Evolutionary conservation across 2,113 vertebrate genomes (phyloP), one percentile per base, ranked within the genome.

Genomic region (Mastomys natalensis): DNA sequence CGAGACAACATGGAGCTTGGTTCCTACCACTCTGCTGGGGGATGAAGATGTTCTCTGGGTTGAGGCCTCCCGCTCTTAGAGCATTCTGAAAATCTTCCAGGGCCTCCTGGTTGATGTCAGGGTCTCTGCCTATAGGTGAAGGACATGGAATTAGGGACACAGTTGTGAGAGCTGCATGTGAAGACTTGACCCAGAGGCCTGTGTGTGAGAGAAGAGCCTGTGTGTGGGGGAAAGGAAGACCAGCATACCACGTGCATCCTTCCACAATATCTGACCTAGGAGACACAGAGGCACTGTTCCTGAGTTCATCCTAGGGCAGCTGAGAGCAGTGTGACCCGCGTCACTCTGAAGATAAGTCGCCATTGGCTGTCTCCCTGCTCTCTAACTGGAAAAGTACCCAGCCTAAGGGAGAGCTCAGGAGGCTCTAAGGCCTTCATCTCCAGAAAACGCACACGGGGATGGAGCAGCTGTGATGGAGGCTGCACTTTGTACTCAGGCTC

Each of bases 21-120:
- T 78, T 45, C 84, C 62, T 78, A 93, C 92, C 92, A 5, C 17
- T 87, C 62, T 78, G 92, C 24, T 10, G 31, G 43, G 87, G 93
- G 66, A 94, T 84, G 93, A 73, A 5, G 77, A 89, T 89, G 66
- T 4, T 43, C 24, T 64, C 37, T 2, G 62, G 2, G 29, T 68
- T 29, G 19, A 93, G 85, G 29, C 85, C 92, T 80, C 13, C 43
- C 31, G 48, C 17, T n/a, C 31, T 53, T 21, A 29, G 19, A 17
- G 17, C 66, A 10, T 76, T 66, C 68, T 55, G 17, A 29, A 94
- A 89, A 11, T 94, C 87, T 48, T 53, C 11, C 87, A 94, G 58
- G 26, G 93, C 87, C 60, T 84, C 68, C 55, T 29, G 58, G 45
- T 58, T 55, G 78, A n/a, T 1, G 4, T 76, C 58, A 9, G 58